Evolutionary conservation across 2,113 vertebrate species (phyloP).

Genomic region (Aythya baeri): DNA sequence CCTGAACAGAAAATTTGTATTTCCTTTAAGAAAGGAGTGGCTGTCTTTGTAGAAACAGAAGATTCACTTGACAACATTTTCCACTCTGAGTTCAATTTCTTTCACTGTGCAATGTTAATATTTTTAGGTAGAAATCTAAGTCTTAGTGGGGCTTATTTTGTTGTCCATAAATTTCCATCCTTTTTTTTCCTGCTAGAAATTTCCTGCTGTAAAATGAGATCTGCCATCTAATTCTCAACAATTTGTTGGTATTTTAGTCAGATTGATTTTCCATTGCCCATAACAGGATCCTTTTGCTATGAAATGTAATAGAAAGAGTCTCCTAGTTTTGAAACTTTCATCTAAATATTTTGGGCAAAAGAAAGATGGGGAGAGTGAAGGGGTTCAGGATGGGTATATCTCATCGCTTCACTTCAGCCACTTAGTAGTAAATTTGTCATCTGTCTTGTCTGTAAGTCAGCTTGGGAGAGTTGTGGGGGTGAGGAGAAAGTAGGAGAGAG

Average conservation of each 20-base stretch:
- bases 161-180: background rate
- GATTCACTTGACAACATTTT: background rate
- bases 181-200: background rate
- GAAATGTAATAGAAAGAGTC: background rate
- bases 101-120: background rate
- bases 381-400: background rate
- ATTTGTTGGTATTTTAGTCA: background rate
- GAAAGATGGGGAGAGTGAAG: background rate
- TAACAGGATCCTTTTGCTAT: background rate
- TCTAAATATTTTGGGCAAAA: background rate
- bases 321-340: background rate
- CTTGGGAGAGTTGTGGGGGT: background rate
- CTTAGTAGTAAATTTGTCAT: background rate
- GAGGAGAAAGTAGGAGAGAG: background rate
- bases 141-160: background rate
- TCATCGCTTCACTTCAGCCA: background rate
- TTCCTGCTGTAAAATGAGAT: background rate
- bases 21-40: background rate
- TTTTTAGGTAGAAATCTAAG: background rate
- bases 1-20: background rate
- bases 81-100: background rate
- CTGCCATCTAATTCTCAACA: background rate
- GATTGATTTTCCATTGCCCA: background rate
- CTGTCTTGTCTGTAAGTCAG: background rate
- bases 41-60: background rate